Evolutionary conservation across 2,113 vertebrate species (phyloP).

Genomic region (Theristicus caerulescens): DNA sequence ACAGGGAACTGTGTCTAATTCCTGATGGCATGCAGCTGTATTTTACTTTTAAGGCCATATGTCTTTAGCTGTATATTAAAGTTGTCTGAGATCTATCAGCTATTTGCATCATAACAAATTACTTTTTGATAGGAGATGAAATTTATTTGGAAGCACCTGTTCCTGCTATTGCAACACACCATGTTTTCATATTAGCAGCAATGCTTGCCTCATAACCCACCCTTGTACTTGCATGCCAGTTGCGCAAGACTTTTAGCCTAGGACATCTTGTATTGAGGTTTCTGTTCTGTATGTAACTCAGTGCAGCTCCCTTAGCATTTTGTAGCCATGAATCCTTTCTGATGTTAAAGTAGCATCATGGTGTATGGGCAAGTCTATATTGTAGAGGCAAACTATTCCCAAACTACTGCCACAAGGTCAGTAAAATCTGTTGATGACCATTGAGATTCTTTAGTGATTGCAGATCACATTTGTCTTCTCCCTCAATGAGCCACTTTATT

Average conservation of each 20-base stretch:
- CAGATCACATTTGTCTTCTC: background rate
- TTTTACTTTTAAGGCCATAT: background rate
- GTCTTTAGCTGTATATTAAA: background rate
- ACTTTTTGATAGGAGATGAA: background rate
- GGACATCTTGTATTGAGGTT: background rate
- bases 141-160: conserved; percentile 29
- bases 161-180: conserved; percentile 8
- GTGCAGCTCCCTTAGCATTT: background rate
- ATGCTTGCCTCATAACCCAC: background rate
- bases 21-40: background rate
- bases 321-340: background rate
- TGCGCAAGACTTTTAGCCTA: background rate
- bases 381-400: background rate
- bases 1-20: background rate
- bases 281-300: background rate
- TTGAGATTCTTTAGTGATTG: background rate
- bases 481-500: background rate
- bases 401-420: background rate
- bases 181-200: background rate
- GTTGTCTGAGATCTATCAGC: conserved; percentile 14
- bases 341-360: background rate
- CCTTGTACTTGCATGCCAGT: background rate
- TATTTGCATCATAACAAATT: conserved; percentile 34
- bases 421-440: background rate
- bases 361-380: background rate